A percentile compares a stretch with the other conserved stretches of the same genome.
Conservation (phyloP, 2,797 vertebrate genomes). For the Synaphobranchus kaupii region DNA sequence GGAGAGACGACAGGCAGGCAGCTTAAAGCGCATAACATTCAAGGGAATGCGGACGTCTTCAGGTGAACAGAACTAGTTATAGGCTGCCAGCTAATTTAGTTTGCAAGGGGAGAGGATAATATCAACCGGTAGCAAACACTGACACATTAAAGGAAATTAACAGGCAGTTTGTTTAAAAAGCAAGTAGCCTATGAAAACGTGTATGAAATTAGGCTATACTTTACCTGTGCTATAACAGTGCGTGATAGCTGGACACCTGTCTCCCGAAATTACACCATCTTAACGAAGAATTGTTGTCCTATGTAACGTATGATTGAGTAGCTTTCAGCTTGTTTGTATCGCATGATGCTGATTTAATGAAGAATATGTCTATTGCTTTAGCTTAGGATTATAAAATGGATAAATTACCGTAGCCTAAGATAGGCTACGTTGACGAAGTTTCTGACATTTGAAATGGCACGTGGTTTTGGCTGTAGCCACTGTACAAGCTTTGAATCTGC, state of each 20-base stretch:
- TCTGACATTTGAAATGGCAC: no score
- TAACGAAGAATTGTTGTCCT: no score
- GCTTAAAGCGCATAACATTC: not conserved
- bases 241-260: not conserved
- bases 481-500: no score
- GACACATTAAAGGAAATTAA: not conserved
- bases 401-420: no score
- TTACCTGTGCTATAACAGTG: not conserved
- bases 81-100: constrained; percentile 5
- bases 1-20: not conserved
- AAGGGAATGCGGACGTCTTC: not conserved
- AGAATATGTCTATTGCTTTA: not conserved
- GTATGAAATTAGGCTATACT: not conserved
- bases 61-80: not conserved
- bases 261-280: not conserved
- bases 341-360: not conserved
- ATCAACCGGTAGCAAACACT: not conserved
- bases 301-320: not conserved
- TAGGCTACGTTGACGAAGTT: no score
- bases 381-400: no score
- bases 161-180: not conserved
- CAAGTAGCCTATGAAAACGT: not conserved
- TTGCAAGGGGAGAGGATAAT: constrained; percentile 9
- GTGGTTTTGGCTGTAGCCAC: no score
- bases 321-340: not conserved